These are phyloP conservation scores for Endotricha flammealis DNA, from an alignment of 2,888 invertebrate species.

Conservation along the genomic window DNA sequence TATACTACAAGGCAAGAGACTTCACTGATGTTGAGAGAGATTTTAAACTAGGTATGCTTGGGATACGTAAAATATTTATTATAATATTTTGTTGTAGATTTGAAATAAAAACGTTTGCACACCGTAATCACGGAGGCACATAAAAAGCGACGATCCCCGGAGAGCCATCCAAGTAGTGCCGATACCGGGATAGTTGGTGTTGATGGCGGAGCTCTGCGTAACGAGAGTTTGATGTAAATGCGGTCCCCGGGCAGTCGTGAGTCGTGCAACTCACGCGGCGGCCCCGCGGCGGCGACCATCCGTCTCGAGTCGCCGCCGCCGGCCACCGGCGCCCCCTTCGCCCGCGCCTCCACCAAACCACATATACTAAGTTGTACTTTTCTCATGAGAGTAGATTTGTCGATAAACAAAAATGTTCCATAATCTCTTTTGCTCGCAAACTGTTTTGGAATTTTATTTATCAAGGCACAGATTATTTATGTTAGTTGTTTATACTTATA, in stretches of 20 bases:
- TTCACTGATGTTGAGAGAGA: too few relatives aligned
- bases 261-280: constrained; percentile 26
- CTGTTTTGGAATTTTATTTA: constrained; percentile 2
- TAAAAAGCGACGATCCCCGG: constrained; percentile 24
- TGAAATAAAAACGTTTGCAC: neutral
- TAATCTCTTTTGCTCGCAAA: constrained; percentile 4
- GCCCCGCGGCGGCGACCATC: constrained; percentile 34
- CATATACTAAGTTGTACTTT: constrained; percentile 34
- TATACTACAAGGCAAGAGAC: too few relatives aligned
- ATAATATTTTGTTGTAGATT: too few relatives aligned
- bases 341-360: constrained; percentile 32
- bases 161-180: constrained; percentile 26
- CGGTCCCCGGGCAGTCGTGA: constrained; percentile 35
- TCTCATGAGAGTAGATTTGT: constrained; percentile 29
- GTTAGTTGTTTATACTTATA: too few relatives aligned
- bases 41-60: too few relatives aligned
- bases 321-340: constrained; percentile 26
- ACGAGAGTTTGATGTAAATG: constrained; percentile 70
- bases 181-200: constrained; percentile 28
- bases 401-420: constrained; percentile 23
- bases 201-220: constrained; percentile 42
- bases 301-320: constrained; percentile 33
- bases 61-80: too few relatives aligned
- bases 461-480: too few relatives aligned
- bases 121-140: neutral